Evolutionary conservation across 2,797 vertebrate genomes (phyloP).

Genomic region (Paratrypauchen microcephalus): DNA sequence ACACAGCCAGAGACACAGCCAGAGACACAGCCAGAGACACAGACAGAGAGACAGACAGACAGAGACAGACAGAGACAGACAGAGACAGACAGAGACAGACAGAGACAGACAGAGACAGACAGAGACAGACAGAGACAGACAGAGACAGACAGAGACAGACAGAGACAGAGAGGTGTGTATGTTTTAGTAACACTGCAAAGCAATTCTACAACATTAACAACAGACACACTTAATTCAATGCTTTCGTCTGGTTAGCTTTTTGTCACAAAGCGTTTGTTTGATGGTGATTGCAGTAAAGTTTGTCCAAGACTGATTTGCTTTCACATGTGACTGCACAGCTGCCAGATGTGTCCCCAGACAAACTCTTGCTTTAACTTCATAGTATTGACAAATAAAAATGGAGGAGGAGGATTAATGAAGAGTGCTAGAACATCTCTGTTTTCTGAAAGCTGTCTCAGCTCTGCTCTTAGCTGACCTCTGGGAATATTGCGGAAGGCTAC

Average conservation of each 20-base stretch:
- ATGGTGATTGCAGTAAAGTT: constrained; percentile 22
- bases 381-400: constrained; percentile 22
- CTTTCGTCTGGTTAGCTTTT: not conserved
- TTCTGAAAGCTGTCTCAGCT: constrained; percentile 12
- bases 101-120: no score
- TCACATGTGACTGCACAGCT: constrained; percentile 26
- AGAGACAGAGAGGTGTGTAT: no score
- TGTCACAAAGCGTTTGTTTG: constrained; percentile 25
- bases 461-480: not conserved
- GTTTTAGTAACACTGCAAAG: not conserved
- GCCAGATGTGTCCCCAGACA: constrained; percentile 15
- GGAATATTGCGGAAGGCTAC: not conserved
- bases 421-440: constrained; percentile 2
- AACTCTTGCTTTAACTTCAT: constrained; percentile 21
- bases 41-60: no score
- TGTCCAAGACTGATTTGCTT: constrained; percentile 17
- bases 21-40: no score
- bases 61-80: no score
- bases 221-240: constrained; percentile 5
- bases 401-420: constrained; percentile 18
- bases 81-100: no score
- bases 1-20: no score
- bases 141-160: no score
- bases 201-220: constrained; percentile 9
- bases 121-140: no score